Base-by-base conservation (phyloP, 2,113 vertebrate genomes). In the Panurus biarmicus region DNA sequence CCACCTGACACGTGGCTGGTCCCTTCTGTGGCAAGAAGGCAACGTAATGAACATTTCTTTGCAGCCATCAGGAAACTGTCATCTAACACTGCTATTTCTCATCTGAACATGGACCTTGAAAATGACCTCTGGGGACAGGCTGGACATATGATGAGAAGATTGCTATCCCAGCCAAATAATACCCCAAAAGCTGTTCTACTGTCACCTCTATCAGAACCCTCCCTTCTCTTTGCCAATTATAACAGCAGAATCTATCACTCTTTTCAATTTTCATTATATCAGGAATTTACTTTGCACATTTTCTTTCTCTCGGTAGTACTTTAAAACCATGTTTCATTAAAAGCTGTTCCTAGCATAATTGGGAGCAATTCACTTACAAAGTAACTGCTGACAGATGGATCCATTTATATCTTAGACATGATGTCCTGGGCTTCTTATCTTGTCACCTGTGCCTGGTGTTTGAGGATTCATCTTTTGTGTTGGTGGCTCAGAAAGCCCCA, bases 251-350 rank as follows among this genome's bases (percentile, higher is more conserved):
- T 76, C 90, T 74, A 87, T 89, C 50, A 42, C 33, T 66, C 66
- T 64, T 18, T 61, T 90, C 94, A 89, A 78, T 92, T 94, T 93
- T 92, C 92, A 82, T 93, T 91, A 64, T 62, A 84, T 91, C 66
- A 69, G 45, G 47, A 95, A 87, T 95, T 89, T 92, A 75, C 90
- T 88, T 93, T 84, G 79, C 61, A 79, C 72, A 42, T 71, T 94
- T 95, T 85, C 75, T 69, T 67, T 50, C 33, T 82, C 36, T 76
- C 12, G 47, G 76, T 69, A 73, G 85, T 87, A 38, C 79, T 95
- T 94, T 48, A 83, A 93, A 88, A 94, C 89, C 60, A 10, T 58
- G 85, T 96, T 92, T 93, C 81, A 91, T 93, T 93, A 95, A 93
- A 94, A 85, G 73, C 89, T 92, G 66, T 92, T 96, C 88, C 86